These are phyloP conservation scores for Nomada hirtipes DNA, from an alignment of 2,888 invertebrate species.

Conservation along the genomic window DNA sequence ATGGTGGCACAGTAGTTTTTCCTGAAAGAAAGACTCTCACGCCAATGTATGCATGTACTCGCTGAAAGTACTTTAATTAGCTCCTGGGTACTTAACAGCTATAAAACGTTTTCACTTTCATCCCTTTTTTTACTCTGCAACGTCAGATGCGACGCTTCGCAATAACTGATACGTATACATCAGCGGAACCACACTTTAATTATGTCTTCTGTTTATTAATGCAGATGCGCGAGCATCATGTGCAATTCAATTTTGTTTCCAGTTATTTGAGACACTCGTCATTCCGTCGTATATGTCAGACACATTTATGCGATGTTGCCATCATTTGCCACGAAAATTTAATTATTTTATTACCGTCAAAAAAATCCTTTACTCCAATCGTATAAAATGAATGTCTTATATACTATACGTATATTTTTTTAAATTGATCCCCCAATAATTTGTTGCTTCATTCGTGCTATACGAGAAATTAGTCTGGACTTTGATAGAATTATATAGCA, in stretches of 20 bases:
- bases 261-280: background rate
- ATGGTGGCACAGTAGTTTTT: conserved; percentile 13
- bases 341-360: background rate
- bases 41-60: conserved; percentile 40
- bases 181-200: conserved; percentile 19
- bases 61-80: conserved; percentile 46
- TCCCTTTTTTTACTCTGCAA: conserved; percentile 12
- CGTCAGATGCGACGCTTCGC: background rate
- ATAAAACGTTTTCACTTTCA: conserved; percentile 44
- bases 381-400: too few relatives aligned
- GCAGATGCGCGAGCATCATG: background rate
- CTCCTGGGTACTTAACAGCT: conserved; percentile 32
- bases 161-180: background rate
- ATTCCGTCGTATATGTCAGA: background rate
- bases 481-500: background rate
- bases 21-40: conserved; percentile 35
- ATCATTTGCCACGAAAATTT: background rate
- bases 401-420: too few relatives aligned
- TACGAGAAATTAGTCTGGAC: background rate
- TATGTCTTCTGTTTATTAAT: conserved; percentile 10
- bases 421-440: too few relatives aligned
- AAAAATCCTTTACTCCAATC: background rate
- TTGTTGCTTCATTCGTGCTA: too few relatives aligned
- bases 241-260: conserved; percentile 2
- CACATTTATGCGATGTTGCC: background rate